These are phyloP conservation scores for Cosmia trapezina DNA, from an alignment of 2,888 invertebrate species.

Conservation along the genomic window DNA sequence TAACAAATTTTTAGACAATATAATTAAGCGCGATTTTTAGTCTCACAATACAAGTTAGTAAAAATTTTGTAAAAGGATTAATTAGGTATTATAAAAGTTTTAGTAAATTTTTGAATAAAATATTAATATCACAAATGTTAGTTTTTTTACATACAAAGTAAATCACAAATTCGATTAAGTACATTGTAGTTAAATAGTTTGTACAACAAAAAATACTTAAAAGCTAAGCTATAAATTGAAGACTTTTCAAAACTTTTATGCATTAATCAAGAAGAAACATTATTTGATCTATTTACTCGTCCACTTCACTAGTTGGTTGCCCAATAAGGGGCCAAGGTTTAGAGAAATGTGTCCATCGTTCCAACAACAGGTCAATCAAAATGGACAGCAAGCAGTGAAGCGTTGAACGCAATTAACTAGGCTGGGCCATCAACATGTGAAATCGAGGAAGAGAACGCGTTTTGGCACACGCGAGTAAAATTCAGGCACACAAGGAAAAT, in stretches of 20 bases:
- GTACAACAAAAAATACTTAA: conserved; percentile 55
- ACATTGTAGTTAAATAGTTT: conserved; percentile 59
- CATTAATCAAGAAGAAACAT: not conserved
- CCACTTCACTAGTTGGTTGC: conserved; percentile 10
- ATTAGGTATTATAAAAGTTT: conserved; percentile 48
- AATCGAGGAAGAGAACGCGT: not conserved
- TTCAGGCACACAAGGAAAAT: not conserved
- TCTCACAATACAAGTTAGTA: conserved; percentile 63
- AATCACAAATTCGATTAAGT: conserved; percentile 64
- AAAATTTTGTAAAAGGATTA: conserved; percentile 52
- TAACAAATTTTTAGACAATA: conserved; percentile 67
- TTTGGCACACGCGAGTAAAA: conserved; percentile 9
- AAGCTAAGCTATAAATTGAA: conserved; percentile 56
- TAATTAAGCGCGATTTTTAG: conserved; percentile 56
- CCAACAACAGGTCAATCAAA: conserved; percentile 28
- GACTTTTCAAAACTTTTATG: conserved; percentile 62
- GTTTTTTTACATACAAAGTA: conserved; percentile 56
- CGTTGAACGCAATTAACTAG: conserved; percentile 2
- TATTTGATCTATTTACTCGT: not conserved
- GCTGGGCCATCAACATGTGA: not conserved
- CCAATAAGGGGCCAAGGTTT: conserved; percentile 7
- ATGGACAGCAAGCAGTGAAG: not conserved
- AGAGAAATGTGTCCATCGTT: conserved; percentile 16
- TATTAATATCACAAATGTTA: conserved; percentile 69
- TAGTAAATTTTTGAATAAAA: conserved; percentile 42